These are phyloP conservation scores for Ctenoplectra terminalis DNA, from an alignment of 1,140 invertebrate genomes.

Conservation along the genomic window DNA sequence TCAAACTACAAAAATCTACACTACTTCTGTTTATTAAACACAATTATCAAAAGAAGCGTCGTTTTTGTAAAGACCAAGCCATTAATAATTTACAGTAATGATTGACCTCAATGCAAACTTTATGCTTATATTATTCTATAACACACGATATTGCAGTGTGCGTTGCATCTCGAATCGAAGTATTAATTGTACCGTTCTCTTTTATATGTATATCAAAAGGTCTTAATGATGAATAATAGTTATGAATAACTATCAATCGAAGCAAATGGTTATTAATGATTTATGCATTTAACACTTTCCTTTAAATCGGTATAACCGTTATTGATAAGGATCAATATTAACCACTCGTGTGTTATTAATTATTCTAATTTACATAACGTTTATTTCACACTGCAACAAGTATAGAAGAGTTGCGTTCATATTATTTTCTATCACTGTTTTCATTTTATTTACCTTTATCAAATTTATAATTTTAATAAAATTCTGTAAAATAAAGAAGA, in stretches of 20 bases:
- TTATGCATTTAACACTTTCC: conserved; percentile 26
- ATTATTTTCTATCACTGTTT: neutral
- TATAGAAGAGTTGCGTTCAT: neutral
- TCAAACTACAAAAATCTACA: too few species aligned
- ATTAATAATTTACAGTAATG: conserved; percentile 11
- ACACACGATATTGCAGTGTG: neutral
- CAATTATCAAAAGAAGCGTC: conserved; percentile 2
- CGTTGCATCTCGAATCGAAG: neutral
- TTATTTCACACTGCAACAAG: neutral
- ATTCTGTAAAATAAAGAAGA: neutral
- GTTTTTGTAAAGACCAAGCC: neutral
- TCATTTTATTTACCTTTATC: too few species aligned
- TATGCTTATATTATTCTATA: conserved; percentile 7
- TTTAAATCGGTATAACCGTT: conserved; percentile 10
- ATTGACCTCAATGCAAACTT: neutral
- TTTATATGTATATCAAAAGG: neutral
- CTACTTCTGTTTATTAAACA: neutral
- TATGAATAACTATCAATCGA: neutral
- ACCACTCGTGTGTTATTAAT: conserved; percentile 12
- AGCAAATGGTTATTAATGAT: neutral
- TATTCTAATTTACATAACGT: neutral
- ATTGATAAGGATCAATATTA: conserved; percentile 18
- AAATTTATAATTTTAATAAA: too few species aligned
- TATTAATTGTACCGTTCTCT: conserved; percentile 21
- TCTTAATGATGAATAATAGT: conserved; percentile 1